Evolutionary conservation across 2,797 vertebrate species (phyloP), one percentile per base, ranked within the genome.

Genomic region (Halcyon chelicuti): DNA sequence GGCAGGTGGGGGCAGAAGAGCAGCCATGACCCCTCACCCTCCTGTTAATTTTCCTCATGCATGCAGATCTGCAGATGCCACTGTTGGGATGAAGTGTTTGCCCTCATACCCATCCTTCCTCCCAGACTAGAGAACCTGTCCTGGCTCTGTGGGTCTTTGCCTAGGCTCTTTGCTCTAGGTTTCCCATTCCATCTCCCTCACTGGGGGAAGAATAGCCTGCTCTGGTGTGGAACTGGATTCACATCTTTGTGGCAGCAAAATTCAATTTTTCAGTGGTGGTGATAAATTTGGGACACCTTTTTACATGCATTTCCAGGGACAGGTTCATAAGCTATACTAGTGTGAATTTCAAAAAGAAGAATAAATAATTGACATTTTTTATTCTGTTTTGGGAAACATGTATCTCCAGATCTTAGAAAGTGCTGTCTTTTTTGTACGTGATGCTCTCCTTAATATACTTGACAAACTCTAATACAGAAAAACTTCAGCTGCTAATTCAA

Each of bases 401-500:
- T 46, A 29, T 47, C n/a, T 92, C 10, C 23, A 82, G 52, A 75
- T 10, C 25, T 21, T 79, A 61, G 46, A 65, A 82, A 55, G 17
- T 42, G 12, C 55, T 76, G 39, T 25, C 49, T 83, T 35, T 70
- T 85, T 90, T 74, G 26, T 33, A 31, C 25, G 7, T 51, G 39
- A 42, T 0, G 0, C 5, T 73, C 47, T 81, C n/a, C 54, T 71
- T 94, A 90, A 93, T 89, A 79, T 47, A 65, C 73, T 78, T 65
- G 46, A 79, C 63, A 68, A 95, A 93, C 47, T 73, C 54, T 92
- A 91, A 80, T 42, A 39, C 54, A 74, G 25, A 63, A 77, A 94
- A 97, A 92, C 60, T 75, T 93, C 91, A 76, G 13, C 71, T 94
- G 61, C 40, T 95, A 95, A 96, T 92, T 96, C 94, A 96, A 94